A percentile compares a stretch with the other conserved stretches of the same genome.
phyloP scores from a whole-genome alignment of 2,797 vertebrate species.

The Pagetopsis macropterus region DNA sequence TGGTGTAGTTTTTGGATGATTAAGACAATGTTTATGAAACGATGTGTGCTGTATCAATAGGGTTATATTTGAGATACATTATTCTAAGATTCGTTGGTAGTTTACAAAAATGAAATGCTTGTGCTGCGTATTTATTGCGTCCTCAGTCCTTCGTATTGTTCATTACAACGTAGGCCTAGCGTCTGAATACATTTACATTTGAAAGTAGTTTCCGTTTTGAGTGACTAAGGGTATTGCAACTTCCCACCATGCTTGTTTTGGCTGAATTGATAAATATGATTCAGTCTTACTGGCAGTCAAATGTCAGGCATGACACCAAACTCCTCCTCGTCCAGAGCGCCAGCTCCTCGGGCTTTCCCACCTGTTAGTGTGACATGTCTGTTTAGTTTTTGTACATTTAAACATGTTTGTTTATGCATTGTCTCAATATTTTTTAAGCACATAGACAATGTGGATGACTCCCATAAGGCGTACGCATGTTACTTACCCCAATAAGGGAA shows the following conservation, averaged over 20 bases:
- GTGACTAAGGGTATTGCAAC: constrained; percentile 3
- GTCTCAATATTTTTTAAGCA: not conserved
- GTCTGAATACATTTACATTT: not conserved
- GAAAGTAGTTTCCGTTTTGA: not conserved
- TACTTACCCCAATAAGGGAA: not conserved
- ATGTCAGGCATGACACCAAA: constrained; percentile 41
- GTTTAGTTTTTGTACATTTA: not conserved
- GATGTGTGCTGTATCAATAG: not conserved
- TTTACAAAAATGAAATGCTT: not conserved
- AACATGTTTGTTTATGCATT: not conserved
- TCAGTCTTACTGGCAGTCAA: constrained; percentile 36
- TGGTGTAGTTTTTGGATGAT: not conserved
- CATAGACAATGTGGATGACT: not conserved
- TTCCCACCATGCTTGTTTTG: constrained; percentile 22
- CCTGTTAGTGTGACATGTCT: constrained; percentile 34
- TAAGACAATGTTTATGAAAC: not conserved
- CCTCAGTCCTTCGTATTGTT: not conserved
- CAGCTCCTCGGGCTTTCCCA: constrained; percentile 2
- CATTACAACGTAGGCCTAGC: not conserved
- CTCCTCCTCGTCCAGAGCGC: not conserved
- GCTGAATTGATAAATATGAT: constrained; percentile 25
- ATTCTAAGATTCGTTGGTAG: not conserved
- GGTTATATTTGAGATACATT: not conserved
- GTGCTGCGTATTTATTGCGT: not conserved
- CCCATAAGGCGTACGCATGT: not conserved